A percentile compares a stretch with the other conserved stretches of the same genome.
These are phyloP conservation scores for Florisuga fusca DNA, from an alignment of 2,797 vertebrate genomes.

Conservation along the genomic window DNA sequence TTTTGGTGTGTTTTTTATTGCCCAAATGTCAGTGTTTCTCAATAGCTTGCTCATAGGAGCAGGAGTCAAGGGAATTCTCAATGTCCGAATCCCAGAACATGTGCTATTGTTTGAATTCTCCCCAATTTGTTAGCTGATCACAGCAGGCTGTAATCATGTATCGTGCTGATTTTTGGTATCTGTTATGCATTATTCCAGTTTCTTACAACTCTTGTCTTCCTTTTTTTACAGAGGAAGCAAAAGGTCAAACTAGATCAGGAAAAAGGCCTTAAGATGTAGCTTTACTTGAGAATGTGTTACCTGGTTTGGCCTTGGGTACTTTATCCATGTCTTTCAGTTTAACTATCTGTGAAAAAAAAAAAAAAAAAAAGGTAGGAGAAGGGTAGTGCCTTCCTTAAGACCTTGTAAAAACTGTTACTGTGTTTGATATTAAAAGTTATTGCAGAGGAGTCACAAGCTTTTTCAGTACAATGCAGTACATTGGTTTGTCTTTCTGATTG, in stretches of 20 bases:
- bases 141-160: conserved; percentile 40
- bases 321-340: background rate
- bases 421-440: conserved; percentile 25
- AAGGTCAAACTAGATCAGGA: conserved; percentile 26
- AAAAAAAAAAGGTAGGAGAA: background rate
- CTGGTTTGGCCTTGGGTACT: background rate
- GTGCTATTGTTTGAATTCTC: conserved; percentile 53
- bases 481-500: conserved; percentile 5
- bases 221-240: conserved; percentile 9
- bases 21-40: conserved; percentile 58
- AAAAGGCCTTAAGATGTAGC: background rate
- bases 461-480: background rate
- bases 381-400: background rate
- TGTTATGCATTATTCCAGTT: conserved; percentile 45
- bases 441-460: background rate
- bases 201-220: conserved; percentile 33
- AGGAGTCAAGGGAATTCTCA: conserved; percentile 52
- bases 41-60: conserved; percentile 53
- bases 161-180: conserved; percentile 44
- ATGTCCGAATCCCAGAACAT: conserved; percentile 41
- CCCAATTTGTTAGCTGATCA: conserved; percentile 17
- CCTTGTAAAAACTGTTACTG: conserved; percentile 26
- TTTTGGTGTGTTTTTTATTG: conserved; percentile 31
- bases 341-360: background rate
- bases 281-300: background rate